Evolutionary conservation across 2,797 vertebrate genomes (phyloP).

Genomic region (Anguilla obscura): DNA sequence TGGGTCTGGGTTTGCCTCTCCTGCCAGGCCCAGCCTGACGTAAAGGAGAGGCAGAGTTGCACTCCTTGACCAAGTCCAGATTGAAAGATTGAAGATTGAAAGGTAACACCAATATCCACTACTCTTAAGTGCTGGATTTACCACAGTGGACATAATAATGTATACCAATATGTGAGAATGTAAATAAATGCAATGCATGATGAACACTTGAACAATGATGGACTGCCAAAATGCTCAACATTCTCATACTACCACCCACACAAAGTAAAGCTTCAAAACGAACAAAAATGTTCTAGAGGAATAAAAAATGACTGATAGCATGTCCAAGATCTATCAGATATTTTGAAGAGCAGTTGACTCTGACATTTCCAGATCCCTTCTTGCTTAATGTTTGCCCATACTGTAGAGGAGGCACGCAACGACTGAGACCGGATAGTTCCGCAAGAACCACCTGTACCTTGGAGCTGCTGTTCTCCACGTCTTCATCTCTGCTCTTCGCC

Average conservation of each 20-base stretch:
- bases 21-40: slow-evolving; percentile 48
- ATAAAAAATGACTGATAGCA: not conserved
- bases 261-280: not conserved
- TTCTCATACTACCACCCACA: no score
- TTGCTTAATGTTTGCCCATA: not conserved
- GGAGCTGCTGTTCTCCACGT: slow-evolving; percentile 26
- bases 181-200: no score
- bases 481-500: slow-evolving; percentile 39
- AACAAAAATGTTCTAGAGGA: not conserved
- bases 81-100: slow-evolving; percentile 21
- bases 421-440: no score
- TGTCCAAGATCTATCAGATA: not conserved
- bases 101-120: no score
- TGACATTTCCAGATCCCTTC: not conserved
- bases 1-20: slow-evolving; percentile 53
- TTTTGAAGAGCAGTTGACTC: not conserved
- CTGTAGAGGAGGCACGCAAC: not conserved
- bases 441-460: slow-evolving; percentile 43
- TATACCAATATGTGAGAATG: no score
- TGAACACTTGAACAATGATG: no score
- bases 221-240: no score
- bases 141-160: no score
- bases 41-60: slow-evolving; percentile 27
- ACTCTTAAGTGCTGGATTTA: no score
- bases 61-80: slow-evolving; percentile 54